Percentiles rank a stretch among this genome's conserved stretches.
Evolutionary conservation across 2,797 vertebrate genomes (phyloP).

Genomic region (Arnoldichthys spilopterus): DNA sequence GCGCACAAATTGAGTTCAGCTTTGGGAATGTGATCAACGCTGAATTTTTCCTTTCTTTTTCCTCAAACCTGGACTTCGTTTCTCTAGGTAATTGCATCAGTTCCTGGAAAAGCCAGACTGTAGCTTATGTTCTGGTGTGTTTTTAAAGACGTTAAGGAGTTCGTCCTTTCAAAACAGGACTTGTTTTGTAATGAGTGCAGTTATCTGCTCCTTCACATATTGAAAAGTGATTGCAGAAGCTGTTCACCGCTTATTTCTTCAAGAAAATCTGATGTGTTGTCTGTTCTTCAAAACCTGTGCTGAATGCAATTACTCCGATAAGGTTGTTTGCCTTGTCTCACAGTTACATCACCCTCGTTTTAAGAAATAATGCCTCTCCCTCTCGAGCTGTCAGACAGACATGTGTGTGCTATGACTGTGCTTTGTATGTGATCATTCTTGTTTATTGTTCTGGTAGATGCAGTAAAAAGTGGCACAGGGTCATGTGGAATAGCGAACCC

Average conservation of each 20-base stretch:
- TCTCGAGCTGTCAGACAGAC: not conserved
- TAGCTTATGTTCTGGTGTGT: not conserved
- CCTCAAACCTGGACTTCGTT: not conserved
- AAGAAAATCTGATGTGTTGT: not conserved
- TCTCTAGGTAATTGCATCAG: conserved; percentile 1
- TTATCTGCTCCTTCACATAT: not conserved
- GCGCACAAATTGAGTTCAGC: not conserved
- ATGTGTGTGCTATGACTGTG: not conserved
- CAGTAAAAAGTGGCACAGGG: not conserved
- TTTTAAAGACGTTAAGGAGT: not conserved
- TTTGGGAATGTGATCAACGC: not conserved
- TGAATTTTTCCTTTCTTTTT: not conserved
- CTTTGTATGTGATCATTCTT: not conserved
- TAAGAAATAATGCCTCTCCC: not conserved
- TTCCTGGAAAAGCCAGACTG: not conserved
- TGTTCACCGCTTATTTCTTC: not conserved
- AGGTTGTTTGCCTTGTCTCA: not conserved
- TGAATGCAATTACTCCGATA: not conserved
- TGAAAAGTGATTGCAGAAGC: not conserved
- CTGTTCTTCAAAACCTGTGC: not conserved
- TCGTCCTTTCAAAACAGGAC: not conserved
- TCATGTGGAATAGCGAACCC: not conserved
- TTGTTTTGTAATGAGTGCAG: conserved; percentile 6
- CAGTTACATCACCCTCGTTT: not conserved
- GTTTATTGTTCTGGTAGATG: not conserved